phyloP scores from a whole-genome alignment of 2,797 vertebrate species.

The Selene dorsalis region DNA sequence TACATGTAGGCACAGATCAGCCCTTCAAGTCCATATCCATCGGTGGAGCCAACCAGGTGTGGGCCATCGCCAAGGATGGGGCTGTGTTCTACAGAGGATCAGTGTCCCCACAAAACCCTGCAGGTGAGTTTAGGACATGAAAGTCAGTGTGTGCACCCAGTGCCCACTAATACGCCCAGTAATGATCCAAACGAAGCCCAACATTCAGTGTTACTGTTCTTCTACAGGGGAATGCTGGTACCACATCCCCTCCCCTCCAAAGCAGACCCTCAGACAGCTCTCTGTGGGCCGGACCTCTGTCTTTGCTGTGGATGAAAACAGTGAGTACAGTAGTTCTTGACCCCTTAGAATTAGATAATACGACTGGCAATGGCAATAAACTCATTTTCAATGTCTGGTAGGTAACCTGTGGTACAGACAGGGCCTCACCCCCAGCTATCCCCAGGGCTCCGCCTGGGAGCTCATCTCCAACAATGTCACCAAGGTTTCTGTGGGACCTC shows the following conservation, averaged over 20 bases:
- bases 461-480: conserved; percentile 94
- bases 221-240: conserved; percentile 93
- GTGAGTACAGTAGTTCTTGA: conserved; percentile 77
- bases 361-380: not conserved
- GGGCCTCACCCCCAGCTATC: conserved; percentile 95
- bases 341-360: not conserved
- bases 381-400: conserved; percentile 50
- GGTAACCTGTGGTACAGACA: conserved; percentile 96
- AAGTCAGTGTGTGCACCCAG: not conserved
- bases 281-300: conserved; percentile 95
- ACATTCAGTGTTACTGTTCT: not conserved
- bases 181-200: not conserved
- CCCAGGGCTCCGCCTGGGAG: conserved; percentile 94
- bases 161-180: not conserved
- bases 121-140: conserved; percentile 68
- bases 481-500: conserved; percentile 92
- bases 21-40: conserved; percentile 94
- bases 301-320: conserved; percentile 92
- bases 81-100: conserved; percentile 95
- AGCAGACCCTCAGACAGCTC: conserved; percentile 92
- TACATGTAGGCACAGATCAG: conserved; percentile 96
- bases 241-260: conserved; percentile 93
- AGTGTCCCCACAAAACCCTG: conserved; percentile 91
- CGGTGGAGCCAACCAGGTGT: conserved; percentile 93
- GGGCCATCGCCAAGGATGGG: conserved; percentile 94